Percentiles rank a stretch among this genome's conserved stretches.
Conservation (phyloP, 2,113 vertebrate species). For the Gyps fulvus region DNA sequence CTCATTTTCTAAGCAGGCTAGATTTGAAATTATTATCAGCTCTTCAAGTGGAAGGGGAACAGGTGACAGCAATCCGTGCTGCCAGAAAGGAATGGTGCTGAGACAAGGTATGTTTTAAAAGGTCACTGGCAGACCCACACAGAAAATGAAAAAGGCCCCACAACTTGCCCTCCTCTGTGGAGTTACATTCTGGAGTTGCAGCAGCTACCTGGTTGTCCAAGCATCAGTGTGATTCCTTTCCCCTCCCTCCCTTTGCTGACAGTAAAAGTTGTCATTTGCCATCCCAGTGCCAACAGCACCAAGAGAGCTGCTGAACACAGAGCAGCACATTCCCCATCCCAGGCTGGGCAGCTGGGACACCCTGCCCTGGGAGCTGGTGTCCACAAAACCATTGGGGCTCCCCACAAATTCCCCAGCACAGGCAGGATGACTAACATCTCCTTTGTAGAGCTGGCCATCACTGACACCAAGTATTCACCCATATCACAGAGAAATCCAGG, state of each 20-base stretch:
- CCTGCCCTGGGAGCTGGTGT: background rate
- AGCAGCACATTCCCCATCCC: background rate
- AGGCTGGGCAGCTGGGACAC: fast-evolving
- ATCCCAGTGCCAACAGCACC: background rate
- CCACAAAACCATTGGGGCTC: fast-evolving
- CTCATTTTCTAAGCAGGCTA: background rate
- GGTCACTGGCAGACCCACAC: background rate
- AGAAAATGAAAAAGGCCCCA: background rate
- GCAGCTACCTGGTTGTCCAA: background rate
- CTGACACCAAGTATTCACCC: fast-evolving
- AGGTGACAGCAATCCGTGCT: background rate
- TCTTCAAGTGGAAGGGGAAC: background rate
- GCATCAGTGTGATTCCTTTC: background rate
- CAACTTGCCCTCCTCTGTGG: fast-evolving
- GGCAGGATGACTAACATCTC: background rate
- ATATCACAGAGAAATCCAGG: background rate
- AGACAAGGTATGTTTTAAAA: background rate
- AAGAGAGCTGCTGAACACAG: background rate
- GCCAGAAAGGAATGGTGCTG: background rate
- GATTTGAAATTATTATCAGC: background rate
- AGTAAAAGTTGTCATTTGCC: background rate
- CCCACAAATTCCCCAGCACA: background rate
- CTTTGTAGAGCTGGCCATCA: background rate
- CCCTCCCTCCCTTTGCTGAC: background rate
- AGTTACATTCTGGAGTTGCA: background rate